Base-by-base conservation (phyloP, 2,113 vertebrate species). In the Lepidothrix coronata region DNA sequence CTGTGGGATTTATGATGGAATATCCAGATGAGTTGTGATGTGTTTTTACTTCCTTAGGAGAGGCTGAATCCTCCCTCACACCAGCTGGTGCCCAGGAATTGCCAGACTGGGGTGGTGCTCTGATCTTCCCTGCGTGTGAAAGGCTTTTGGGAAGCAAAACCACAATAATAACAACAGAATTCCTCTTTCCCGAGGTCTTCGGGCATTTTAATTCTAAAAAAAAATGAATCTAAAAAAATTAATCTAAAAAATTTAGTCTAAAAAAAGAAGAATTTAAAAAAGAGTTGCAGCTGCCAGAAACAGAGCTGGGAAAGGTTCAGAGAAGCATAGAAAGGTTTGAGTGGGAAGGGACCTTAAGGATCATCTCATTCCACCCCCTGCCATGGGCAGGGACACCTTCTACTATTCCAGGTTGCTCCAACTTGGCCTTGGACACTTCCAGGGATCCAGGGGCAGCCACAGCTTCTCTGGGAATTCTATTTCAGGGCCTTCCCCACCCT, bases 1-100 rank as follows among this genome's bases (percentile, higher is more conserved):
- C 9, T 12, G 13, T 0, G n/a, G 8, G 22, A 57, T 6, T 73
- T 41, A 14, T 33, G 23, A 24, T 1, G 6, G 63, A 43, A 13
- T 12, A 57, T 11, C 33, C 80, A 68, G 61, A 65, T 3, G 17
- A 15, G 16, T 0, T 28, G 28, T 10, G 62, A 41, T 1, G 0
- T 13, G 41, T 71, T 85, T 33, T 43, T 18, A 28, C 39, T 83
- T 39, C 46, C 79, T 28, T 22, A 6, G 22, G 3, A 1, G 59
- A 35, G 22, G 44, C n/a, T 28, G 59, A 51, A 54, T 63, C 43
- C 37, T 77, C n/a, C 54, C 15, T 35, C 39, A 30, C 23, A 33
- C 33, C 37, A 41, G 37, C 58, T 48, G n/a, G 12, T 17, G 16
- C 35, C 28, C 62, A 82, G 67, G 20, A 83, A 39, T 24, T 85